phyloP scores from a whole-genome alignment of 2,113 vertebrate genomes.

The Ursus arctos region DNA sequence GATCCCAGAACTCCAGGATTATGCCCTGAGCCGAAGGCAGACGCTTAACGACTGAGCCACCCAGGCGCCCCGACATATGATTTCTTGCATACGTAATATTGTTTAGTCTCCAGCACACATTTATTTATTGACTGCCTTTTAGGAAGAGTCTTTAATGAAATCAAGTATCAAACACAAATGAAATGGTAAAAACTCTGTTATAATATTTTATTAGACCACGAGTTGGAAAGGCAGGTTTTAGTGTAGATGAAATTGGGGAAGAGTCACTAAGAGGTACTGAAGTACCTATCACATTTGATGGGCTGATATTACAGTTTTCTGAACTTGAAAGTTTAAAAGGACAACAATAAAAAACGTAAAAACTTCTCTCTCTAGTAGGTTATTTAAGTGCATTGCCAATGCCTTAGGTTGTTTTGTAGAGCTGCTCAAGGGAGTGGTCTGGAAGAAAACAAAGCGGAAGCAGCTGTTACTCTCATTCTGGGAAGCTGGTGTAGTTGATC shows the following conservation, averaged over 20 bases:
- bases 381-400: not conserved
- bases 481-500: not conserved
- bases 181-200: conserved; percentile 36
- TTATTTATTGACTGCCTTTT: conserved; percentile 4
- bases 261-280: not conserved
- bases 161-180: conserved; percentile 47
- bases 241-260: not conserved
- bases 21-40: too few species aligned
- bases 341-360: conserved; percentile 39
- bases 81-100: conserved; percentile 31
- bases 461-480: not conserved
- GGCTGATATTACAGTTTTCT: conserved; percentile 36
- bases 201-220: conserved; percentile 39
- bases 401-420: not conserved
- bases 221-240: conserved; percentile 19
- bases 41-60: too few species aligned
- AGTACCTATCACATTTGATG: not conserved
- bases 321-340: conserved; percentile 61
- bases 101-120: not conserved
- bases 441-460: conserved; percentile 61
- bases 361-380: not conserved
- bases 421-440: not conserved
- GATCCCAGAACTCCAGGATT: too few species aligned
- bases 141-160: conserved; percentile 9
- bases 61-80: not conserved